These are phyloP conservation scores for Brachyhypopomus occidentalis DNA, from an alignment of 2,113 vertebrate species.

Conservation along the genomic window DNA sequence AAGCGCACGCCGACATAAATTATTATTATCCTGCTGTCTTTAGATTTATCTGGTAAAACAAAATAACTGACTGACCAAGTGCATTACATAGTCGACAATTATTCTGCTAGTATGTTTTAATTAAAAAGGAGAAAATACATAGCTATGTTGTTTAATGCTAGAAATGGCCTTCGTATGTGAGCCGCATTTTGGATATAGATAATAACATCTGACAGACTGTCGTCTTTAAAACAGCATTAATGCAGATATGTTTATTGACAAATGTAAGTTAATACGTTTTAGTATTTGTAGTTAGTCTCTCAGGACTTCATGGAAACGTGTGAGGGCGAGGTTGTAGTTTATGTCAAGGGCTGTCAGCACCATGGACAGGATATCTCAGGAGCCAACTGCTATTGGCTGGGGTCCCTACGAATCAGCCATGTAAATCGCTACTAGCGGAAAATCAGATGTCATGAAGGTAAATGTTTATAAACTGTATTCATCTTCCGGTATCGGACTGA, in stretches of 20 bases:
- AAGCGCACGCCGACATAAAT: background rate
- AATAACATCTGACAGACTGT: background rate
- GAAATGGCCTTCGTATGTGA: constrained; percentile 18
- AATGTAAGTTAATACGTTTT: background rate
- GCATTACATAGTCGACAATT: background rate
- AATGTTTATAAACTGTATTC: background rate
- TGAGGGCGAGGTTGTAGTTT: background rate
- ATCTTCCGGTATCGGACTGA: background rate
- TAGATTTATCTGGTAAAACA: background rate
- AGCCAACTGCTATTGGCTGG: background rate
- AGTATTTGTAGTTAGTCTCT: background rate
- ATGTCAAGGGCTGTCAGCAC: constrained; percentile 62
- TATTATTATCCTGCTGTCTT: background rate
- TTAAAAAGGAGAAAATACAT: background rate
- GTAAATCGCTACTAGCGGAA: background rate
- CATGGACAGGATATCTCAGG: constrained; percentile 66
- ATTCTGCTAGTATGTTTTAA: background rate
- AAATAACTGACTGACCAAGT: background rate
- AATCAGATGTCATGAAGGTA: background rate
- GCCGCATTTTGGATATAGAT: background rate
- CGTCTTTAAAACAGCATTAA: background rate
- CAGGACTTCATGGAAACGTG: background rate
- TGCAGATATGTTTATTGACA: background rate
- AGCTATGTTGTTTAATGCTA: background rate
- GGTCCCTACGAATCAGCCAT: background rate